Percentiles rank a stretch among this genome's conserved stretches.
These are phyloP conservation scores for Zeuzera pyrina DNA, from an alignment of 2,888 invertebrate genomes.

Conservation along the genomic window DNA sequence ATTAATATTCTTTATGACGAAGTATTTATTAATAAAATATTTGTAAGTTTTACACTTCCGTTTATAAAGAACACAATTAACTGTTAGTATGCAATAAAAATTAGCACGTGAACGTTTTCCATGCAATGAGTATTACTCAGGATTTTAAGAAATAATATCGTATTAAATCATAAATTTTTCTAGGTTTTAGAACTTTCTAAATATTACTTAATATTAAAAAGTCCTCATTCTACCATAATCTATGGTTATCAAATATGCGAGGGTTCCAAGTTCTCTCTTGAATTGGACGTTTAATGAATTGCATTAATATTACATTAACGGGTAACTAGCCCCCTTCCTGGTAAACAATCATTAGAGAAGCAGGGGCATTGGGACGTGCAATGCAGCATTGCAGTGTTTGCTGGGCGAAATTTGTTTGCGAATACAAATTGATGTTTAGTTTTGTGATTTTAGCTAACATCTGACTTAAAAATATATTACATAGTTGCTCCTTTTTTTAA, in stretches of 20 bases:
- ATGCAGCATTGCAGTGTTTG: conserved; percentile 43
- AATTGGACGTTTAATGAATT: conserved; percentile 71
- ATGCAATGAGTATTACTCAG: conserved; percentile 15
- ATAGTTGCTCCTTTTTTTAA: too few species aligned
- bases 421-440: conserved; percentile 61
- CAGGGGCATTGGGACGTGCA: conserved; percentile 36
- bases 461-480: too few species aligned
- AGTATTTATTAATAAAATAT: too few species aligned
- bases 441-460: conserved; percentile 11
- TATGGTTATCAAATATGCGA: not conserved
- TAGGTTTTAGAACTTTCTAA: not conserved
- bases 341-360: conserved; percentile 67
- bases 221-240: not conserved
- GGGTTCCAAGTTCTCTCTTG: conserved; percentile 37
- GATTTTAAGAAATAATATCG: conserved; percentile 3
- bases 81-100: conserved; percentile 23
- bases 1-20: too few species aligned
- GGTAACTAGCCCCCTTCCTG: conserved; percentile 56
- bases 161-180: not conserved
- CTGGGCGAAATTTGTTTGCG: conserved; percentile 59
- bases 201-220: not conserved
- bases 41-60: too few species aligned
- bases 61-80: conserved; percentile 20
- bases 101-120: conserved; percentile 19
- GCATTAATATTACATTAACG: conserved; percentile 73